These are phyloP conservation scores for Scartelaos histophorus DNA, from an alignment of 2,113 vertebrate genomes.

Conservation along the genomic window DNA sequence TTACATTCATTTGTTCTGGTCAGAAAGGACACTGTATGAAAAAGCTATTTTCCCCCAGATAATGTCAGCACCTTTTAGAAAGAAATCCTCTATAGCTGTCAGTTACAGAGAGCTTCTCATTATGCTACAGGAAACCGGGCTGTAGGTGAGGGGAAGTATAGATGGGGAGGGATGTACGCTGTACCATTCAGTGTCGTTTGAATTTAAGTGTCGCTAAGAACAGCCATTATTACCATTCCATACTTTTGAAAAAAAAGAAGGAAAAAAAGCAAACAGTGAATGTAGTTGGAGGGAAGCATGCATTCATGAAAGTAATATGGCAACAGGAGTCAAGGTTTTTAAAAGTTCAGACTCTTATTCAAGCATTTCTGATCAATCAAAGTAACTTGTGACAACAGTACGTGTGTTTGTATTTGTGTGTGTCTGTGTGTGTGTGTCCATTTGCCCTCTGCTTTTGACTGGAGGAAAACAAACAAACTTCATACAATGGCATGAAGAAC, in stretches of 20 bases:
- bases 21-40: slow-evolving; percentile 13
- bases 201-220: neutral
- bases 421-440: no score
- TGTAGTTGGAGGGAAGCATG: neutral
- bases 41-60: slow-evolving; percentile 4
- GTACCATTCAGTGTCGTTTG: neutral
- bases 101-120: neutral
- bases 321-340: no score
- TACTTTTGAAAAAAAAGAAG: no score
- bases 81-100: slow-evolving; percentile 4
- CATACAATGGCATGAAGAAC: no score
- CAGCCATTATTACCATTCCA: neutral
- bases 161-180: no score
- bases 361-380: no score
- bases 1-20: slow-evolving; percentile 8
- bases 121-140: neutral
- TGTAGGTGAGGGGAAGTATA: neutral
- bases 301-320: no score
- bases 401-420: no score
- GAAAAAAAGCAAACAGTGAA: neutral
- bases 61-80: slow-evolving; percentile 4
- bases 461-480: no score
- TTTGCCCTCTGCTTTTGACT: no score
- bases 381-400: no score
- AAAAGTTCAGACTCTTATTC: no score